Conservation (phyloP, 64 coral and sea anemone genomes). For the Montipora sp. region DNA sequence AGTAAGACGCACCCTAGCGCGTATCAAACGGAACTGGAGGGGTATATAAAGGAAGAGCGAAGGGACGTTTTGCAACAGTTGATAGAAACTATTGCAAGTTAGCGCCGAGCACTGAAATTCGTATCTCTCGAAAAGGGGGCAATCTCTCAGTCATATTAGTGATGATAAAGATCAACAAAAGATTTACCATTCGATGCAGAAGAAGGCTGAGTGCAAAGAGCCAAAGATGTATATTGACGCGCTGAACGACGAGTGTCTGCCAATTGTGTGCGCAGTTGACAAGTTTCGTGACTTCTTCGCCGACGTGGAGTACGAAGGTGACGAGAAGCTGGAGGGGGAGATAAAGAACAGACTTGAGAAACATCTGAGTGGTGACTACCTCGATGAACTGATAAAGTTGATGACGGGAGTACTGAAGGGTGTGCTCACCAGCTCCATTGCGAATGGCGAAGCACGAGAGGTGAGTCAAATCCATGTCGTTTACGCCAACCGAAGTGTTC, state of each 20-base stretch:
- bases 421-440: neutral
- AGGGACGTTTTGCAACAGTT: neutral
- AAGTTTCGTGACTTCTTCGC: neutral
- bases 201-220: neutral
- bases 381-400: neutral
- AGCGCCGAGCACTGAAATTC: neutral
- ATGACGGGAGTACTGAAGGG: neutral
- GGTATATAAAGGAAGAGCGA: neutral
- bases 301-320: too few relatives aligned
- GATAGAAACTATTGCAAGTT: neutral
- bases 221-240: neutral
- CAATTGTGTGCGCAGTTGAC: slow-evolving; percentile 25
- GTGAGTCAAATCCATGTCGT: neutral
- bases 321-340: neutral
- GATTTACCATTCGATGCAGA: neutral
- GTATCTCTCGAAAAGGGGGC: neutral
- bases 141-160: neutral
- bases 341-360: neutral
- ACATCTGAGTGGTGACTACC: neutral
- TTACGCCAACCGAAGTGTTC: neutral
- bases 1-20: neutral
- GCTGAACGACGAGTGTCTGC: slow-evolving; percentile 21
- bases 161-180: neutral
- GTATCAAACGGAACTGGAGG: neutral
- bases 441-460: too few relatives aligned